Evolutionary conservation across 2,797 vertebrate genomes (phyloP).

Genomic region (Pristis pectinata): DNA sequence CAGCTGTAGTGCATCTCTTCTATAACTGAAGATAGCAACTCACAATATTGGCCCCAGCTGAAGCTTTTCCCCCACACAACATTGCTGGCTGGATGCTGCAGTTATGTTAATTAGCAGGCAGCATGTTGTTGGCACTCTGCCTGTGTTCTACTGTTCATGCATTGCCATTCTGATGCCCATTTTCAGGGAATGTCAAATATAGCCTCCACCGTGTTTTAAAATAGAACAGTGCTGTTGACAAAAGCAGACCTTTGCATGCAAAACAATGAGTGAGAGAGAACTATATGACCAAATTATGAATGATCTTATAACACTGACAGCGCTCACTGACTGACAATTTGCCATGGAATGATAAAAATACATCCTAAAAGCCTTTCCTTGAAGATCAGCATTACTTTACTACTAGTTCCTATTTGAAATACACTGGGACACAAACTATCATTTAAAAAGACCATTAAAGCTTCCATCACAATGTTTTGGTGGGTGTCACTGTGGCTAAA

Average conservation of each 20-base stretch:
- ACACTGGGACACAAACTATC: not conserved
- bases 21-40: too few relatives aligned
- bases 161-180: too few relatives aligned
- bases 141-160: too few relatives aligned
- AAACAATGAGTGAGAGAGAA: not conserved
- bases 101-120: too few relatives aligned
- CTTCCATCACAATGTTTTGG: conserved; percentile 39
- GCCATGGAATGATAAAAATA: not conserved
- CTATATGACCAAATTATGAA: too few relatives aligned
- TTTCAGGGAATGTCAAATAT: too few relatives aligned
- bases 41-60: too few relatives aligned
- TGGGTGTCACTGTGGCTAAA: conserved; percentile 59
- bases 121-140: too few relatives aligned
- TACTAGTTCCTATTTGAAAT: conserved; percentile 17
- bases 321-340: not conserved
- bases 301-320: not conserved
- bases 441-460: conserved; percentile 28
- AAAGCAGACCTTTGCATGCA: not conserved
- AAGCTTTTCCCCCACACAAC: too few relatives aligned
- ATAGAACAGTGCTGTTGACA: not conserved
- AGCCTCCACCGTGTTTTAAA: not conserved
- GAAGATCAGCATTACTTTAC: not conserved
- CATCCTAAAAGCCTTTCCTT: not conserved
- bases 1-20: too few relatives aligned
- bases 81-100: too few relatives aligned